phyloP scores from a whole-genome alignment of 2,888 invertebrate genomes.

The Nomada hirtipes region DNA sequence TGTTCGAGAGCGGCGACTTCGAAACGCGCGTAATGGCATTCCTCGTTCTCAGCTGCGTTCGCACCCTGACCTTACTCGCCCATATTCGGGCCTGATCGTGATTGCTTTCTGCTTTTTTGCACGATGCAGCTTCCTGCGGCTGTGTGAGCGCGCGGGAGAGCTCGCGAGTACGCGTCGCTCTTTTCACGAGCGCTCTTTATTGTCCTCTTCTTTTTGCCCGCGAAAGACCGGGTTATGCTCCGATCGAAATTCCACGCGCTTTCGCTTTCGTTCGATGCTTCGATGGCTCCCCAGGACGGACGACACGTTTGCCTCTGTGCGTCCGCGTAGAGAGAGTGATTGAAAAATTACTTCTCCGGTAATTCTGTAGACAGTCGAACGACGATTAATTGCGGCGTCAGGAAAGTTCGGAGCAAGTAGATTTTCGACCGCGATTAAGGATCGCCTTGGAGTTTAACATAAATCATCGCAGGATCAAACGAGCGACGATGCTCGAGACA shows the following conservation, averaged over 20 bases:
- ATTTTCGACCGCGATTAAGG: too few relatives aligned
- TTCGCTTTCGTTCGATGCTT: conserved; percentile 6
- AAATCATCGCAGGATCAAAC: too few relatives aligned
- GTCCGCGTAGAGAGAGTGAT: too few relatives aligned
- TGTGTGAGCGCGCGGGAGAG: conserved; percentile 21
- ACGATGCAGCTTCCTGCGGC: conserved; percentile 60
- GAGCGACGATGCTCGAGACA: too few relatives aligned
- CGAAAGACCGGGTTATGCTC: conserved; percentile 15
- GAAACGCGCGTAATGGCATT: conserved; percentile 80
- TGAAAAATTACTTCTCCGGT: too few relatives aligned
- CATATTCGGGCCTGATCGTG: conserved; percentile 80
- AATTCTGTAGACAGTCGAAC: too few relatives aligned
- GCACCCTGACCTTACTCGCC: conserved; percentile 82
- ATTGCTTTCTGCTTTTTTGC: conserved; percentile 81
- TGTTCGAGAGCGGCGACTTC: conserved; percentile 51
- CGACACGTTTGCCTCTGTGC: too few relatives aligned
- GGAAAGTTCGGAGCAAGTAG: too few relatives aligned
- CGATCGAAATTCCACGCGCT: conserved; percentile 17
- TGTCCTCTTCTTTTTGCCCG: conserved; percentile 18
- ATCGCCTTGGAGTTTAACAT: too few relatives aligned
- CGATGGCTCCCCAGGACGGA: too few relatives aligned
- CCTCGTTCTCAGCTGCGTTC: conserved; percentile 77
- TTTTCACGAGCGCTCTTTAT: conserved; percentile 50
- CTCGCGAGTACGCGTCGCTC: conserved; percentile 44
- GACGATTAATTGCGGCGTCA: too few relatives aligned